These are phyloP conservation scores for Rhinopomastus cyanomelas DNA, from an alignment of 2,113 vertebrate genomes.

Conservation along the genomic window DNA sequence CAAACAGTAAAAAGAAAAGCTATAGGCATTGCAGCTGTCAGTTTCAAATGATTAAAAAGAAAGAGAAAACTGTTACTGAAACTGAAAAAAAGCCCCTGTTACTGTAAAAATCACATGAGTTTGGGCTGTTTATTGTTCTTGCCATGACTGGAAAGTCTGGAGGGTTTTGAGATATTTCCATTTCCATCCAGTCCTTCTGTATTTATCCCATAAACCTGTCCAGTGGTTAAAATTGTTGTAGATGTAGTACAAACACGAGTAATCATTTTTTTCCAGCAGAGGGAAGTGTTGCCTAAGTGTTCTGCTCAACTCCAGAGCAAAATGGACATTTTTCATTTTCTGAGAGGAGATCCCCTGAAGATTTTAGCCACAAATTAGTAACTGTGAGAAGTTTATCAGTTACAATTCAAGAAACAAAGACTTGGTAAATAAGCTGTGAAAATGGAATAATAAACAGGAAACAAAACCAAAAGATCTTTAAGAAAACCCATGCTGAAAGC, in stretches of 20 bases:
- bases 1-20: neutral
- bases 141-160: neutral
- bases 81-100: neutral
- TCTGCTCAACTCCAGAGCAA: neutral
- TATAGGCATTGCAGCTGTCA: neutral
- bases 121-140: neutral
- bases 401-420: neutral
- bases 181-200: neutral
- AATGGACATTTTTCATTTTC: neutral
- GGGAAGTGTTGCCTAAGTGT: conserved; percentile 69
- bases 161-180: neutral
- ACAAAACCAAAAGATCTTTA: neutral
- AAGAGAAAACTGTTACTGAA: neutral
- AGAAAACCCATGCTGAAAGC: neutral
- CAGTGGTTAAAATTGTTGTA: neutral
- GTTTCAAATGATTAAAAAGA: neutral
- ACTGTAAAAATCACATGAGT: neutral
- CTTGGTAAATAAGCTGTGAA: neutral
- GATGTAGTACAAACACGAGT: neutral
- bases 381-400: neutral
- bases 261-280: conserved; percentile 65
- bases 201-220: neutral
- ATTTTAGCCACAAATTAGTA: neutral
- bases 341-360: neutral
- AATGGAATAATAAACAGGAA: neutral